Evolutionary conservation across 2,113 vertebrate genomes (phyloP), one percentile per base, ranked within the genome.

Genomic region (Hemichromis elongatus): DNA sequence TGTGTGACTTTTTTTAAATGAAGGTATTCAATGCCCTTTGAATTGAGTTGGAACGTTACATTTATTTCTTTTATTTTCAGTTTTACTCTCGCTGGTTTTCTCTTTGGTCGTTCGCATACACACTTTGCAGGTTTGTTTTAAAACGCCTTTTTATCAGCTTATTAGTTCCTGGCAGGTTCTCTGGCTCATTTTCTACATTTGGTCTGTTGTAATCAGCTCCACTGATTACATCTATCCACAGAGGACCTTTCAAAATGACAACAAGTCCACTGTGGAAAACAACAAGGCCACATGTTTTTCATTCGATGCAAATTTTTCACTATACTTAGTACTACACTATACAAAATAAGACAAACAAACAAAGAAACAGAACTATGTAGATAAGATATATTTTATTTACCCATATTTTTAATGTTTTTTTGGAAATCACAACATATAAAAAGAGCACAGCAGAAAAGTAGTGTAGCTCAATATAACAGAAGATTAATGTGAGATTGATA

Each of bases 171-270:
- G 54, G 40, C 73, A 40, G 83, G 56, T 57, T 80, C 16, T 24
- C 77, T 14, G 40, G 37, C 86, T 85, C 2, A 1, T 28, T 21
- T 52, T 79, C 37, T 1, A 83, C 4, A 26, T n/a, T 24, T 55
- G 75, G 12, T 63, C 6, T 73, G 3, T 28, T 57, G 63, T 77
- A 80, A 86, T 63, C 77, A 81, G 77, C 26, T 45, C 18, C 75
- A 79, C 5, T 53, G 70, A 80, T 73, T 73, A 47, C 8, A 73
- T 47, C 40, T 73, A 47, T 47, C 24, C 40, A 70, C 66, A 73
- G 35, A 28, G 4, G 56, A 80, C 59, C 78, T 63, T 63, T 66
- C 73, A 70, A 78, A 37, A 77, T 21, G 19, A 28, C 55, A 37
- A 19, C 35, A 37, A 8, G 11, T 26, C 45, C 45, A 21, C 37